phyloP scores from a whole-genome alignment of 2,888 invertebrate genomes.

The Netelia melanura region DNA sequence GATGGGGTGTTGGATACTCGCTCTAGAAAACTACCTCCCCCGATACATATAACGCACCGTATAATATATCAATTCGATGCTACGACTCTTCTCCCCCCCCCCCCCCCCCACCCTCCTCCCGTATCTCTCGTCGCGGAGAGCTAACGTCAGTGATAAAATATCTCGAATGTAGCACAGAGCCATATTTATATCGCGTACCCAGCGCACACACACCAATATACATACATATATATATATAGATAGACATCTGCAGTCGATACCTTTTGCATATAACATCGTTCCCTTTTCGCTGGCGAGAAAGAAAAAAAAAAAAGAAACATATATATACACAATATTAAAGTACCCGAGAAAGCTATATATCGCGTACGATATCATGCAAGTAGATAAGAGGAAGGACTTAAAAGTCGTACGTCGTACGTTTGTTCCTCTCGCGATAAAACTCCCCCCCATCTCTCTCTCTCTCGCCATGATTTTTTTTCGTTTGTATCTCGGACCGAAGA shows the following conservation, averaged over 20 bases:
- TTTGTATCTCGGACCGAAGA: conserved; percentile 1
- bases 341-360: neutral
- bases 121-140: conserved; percentile 40
- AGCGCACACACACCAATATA: neutral
- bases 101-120: neutral
- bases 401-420: conserved; percentile 55
- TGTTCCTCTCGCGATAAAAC: too few species aligned
- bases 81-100: neutral
- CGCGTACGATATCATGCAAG: conserved; percentile 32
- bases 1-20: conserved; percentile 12
- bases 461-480: neutral
- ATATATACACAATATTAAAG: conserved; percentile 18
- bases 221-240: neutral
- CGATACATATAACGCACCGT: neutral
- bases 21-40: conserved; percentile 32
- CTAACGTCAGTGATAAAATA: conserved; percentile 62
- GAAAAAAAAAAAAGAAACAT: conserved; percentile 25
- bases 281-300: conserved; percentile 11
- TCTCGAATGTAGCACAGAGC: conserved; percentile 35
- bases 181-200: conserved; percentile 32
- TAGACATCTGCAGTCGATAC: conserved; percentile 5
- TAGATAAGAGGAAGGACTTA: conserved; percentile 53
- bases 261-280: conserved; percentile 32
- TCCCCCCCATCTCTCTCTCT: neutral
- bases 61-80: conserved; percentile 50